A percentile compares a stretch with the other conserved stretches of the same genome.
Conservation (phyloP, 2,797 vertebrate species). For the Hyperoplus lanceolatus region DNA sequence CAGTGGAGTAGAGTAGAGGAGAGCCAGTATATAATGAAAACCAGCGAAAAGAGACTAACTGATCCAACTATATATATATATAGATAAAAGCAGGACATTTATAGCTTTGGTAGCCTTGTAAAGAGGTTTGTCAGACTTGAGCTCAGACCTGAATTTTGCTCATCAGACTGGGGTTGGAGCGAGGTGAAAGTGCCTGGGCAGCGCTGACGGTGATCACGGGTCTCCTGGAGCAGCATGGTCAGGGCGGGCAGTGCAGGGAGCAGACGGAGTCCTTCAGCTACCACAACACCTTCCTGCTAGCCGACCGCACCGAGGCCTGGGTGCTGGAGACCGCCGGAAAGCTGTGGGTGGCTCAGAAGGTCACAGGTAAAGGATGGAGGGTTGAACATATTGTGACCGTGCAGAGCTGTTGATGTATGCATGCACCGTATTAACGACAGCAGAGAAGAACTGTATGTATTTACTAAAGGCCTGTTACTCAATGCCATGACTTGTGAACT, state of each 20-base stretch:
- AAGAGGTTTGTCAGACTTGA: not conserved
- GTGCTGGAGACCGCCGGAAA: constrained; percentile 92
- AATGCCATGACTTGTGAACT: not conserved
- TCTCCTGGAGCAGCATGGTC: constrained; percentile 89
- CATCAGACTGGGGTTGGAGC: constrained; percentile 91
- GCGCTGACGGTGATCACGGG: constrained; percentile 88
- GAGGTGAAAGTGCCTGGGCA: constrained; percentile 87
- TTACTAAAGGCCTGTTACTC: not conserved
- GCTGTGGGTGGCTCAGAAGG: constrained; percentile 92
- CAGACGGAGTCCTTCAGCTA: constrained; percentile 89
- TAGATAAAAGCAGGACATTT: not conserved
- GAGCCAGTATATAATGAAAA: too few relatives aligned
- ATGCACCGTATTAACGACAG: not conserved
- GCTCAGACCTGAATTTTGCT: constrained; percentile 6
- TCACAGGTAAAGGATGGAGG: constrained; percentile 80
- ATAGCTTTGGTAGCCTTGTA: not conserved
- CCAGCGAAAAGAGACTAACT: not conserved
- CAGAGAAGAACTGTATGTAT: not conserved
- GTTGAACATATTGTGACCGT: not conserved
- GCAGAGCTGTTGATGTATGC: not conserved
- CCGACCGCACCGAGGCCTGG: constrained; percentile 92
- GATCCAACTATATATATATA: not conserved
- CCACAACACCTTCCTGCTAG: constrained; percentile 95
- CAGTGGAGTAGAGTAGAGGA: too few relatives aligned
- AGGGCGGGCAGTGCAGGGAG: constrained; percentile 93